Base-by-base conservation (phyloP, 2,797 vertebrate genomes). In the Danio kyathit region DNA sequence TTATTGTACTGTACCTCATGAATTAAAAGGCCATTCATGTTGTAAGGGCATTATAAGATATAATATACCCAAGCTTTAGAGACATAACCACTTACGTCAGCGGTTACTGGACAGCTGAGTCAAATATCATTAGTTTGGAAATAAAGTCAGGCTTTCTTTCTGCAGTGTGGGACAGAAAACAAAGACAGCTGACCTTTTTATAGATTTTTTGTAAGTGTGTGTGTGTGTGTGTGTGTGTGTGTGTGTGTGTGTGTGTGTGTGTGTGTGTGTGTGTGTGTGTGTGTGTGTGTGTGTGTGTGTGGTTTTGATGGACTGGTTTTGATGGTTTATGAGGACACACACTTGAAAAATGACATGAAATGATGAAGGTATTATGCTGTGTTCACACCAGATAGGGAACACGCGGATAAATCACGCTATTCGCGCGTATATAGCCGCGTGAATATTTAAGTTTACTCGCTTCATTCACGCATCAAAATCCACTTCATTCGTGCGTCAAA, bases 11-110 rank as follows among this genome's bases (percentile, higher is more conserved):
- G 64, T 66, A 66, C 41, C 44, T 66, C 40, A 48, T 69, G 48
- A 52, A 76, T 54, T 73, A 48, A 74, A 54, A 65, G 52, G 13
- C 11, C 9, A n/a, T 41, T 52, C 21, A 56, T 46, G 46, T 13
- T 66, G 49, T 40, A 76, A 17, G 13, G 4, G 51, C 63, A 79
- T 46, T 59, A 65, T 77, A 67, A 57, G 49, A 81, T 61, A 86
- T 72, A 84, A 75, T 63, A 77, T 17, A 54, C 19, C 51, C 61
- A 66, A 29, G n/a, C n/a, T 72, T 44, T 6, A 67, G 60, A 49
- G 17, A 43, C 74, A 81, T 63, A 84, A 69, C 67, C 67, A 51
- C 78, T 73, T 81, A 61, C 48, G 69, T 83, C 64, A 83, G 71
- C 73, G 48, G 48, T 76, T 46, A 81, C 13, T 49, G 51, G 43